A percentile compares a stretch with the other conserved stretches of the same genome.
phyloP scores from a whole-genome alignment of 2,113 vertebrate genomes.

The Erinaceus europaeus region DNA sequence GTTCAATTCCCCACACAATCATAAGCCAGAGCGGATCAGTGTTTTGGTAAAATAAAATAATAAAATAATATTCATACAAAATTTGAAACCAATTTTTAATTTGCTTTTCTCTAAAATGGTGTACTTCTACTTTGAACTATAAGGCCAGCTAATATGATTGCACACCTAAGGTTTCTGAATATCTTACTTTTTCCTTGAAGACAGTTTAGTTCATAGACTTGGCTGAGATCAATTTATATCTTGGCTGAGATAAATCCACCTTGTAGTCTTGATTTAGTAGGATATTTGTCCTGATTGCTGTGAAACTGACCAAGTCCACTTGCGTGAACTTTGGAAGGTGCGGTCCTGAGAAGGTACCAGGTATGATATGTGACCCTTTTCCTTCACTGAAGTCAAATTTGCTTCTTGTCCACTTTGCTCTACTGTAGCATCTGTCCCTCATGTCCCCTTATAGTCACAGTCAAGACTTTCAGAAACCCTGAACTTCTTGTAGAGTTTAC shows the following conservation, averaged over 20 bases:
- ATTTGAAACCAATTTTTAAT: too few relatives aligned
- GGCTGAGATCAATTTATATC: neutral
- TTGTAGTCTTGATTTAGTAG: neutral
- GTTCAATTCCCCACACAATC: too few relatives aligned
- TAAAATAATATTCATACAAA: too few relatives aligned
- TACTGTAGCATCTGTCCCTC: neutral
- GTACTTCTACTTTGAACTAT: neutral
- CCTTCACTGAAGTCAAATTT: neutral
- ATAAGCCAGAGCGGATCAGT: too few relatives aligned
- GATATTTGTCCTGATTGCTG: neutral
- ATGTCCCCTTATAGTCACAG: neutral
- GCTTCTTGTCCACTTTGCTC: neutral
- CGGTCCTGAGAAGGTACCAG: neutral
- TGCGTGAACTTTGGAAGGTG: neutral
- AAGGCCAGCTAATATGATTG: neutral
- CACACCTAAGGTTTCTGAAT: neutral
- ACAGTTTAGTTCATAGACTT: neutral
- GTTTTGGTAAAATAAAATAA: too few relatives aligned
- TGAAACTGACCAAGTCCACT: neutral
- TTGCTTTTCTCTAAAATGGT: neutral
- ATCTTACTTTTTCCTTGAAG: neutral
- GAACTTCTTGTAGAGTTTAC: neutral
- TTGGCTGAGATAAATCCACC: neutral
- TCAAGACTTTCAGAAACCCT: neutral
- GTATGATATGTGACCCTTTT: fast-evolving